Percentiles rank a stretch among this genome's conserved stretches.
Evolutionary conservation across 2,797 vertebrate genomes (phyloP).

Genomic region (Galagoides demidoff): DNA sequence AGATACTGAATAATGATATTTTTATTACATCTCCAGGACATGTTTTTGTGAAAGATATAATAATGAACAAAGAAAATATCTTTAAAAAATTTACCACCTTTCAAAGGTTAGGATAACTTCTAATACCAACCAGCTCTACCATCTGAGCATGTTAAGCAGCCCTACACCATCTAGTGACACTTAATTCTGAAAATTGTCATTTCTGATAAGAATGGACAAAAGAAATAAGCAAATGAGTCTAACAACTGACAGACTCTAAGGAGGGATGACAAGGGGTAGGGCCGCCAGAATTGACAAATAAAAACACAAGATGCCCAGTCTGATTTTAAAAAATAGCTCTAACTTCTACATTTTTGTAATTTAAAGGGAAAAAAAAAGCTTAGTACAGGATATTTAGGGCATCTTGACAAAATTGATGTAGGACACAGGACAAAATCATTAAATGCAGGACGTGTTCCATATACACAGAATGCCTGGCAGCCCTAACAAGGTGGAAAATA

Average conservation of each 20-base stretch:
- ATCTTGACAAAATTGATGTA: conserved; percentile 18
- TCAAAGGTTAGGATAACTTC: neutral
- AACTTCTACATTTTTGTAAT: neutral
- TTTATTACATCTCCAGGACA: neutral
- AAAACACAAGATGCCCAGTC: neutral
- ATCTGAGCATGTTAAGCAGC: neutral
- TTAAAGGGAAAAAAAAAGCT: neutral
- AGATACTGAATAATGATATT: neutral
- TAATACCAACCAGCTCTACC: neutral
- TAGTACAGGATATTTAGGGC: neutral
- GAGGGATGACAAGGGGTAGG: neutral
- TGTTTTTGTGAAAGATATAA: neutral
- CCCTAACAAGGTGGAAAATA: neutral
- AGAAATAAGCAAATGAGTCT: neutral
- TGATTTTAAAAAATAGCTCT: conserved; percentile 35
- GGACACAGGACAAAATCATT: neutral
- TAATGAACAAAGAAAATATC: neutral
- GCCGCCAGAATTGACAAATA: neutral
- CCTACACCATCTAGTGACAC: neutral
- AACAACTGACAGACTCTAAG: neutral
- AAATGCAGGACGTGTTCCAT: neutral
- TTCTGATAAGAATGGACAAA: neutral
- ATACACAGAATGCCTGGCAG: neutral
- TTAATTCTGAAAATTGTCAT: neutral
- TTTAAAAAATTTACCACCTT: neutral